Percentiles rank a stretch among this genome's conserved stretches.
Evolutionary conservation across 2,113 vertebrate species (phyloP).

Genomic region (Prietella phreatophila): DNA sequence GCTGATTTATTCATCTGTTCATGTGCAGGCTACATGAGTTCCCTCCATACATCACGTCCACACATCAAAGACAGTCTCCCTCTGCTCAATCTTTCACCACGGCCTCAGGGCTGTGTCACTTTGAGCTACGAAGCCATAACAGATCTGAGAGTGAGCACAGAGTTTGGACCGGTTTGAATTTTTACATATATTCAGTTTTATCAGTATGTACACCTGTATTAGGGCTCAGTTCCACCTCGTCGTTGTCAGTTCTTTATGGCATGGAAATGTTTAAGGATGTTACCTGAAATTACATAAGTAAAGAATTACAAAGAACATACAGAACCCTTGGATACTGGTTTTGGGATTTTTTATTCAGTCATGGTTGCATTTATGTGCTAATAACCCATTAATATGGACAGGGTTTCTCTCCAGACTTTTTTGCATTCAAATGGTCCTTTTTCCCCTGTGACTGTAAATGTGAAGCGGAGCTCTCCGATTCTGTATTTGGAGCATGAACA

Average conservation of each 20-base stretch:
- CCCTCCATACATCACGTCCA: neutral
- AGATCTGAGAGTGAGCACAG: neutral
- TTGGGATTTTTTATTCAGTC: constrained; percentile 8
- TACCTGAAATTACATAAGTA: neutral
- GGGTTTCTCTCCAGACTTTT: neutral
- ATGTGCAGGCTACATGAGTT: neutral
- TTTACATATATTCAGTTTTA: neutral
- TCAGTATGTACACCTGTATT: constrained; percentile 1
- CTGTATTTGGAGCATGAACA: constrained; percentile 6
- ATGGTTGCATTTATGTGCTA: constrained; percentile 34
- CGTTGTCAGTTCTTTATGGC: neutral
- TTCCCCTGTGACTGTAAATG: neutral
- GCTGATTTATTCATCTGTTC: constrained; percentile 3
- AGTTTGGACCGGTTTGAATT: neutral
- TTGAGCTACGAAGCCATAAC: neutral
- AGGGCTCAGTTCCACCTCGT: neutral
- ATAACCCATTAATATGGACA: constrained; percentile 19
- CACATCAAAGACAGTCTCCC: neutral
- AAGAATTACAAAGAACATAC: neutral
- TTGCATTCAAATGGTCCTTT: constrained; percentile 19
- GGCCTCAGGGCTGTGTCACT: neutral
- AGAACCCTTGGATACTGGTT: neutral
- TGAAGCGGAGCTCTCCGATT: constrained; percentile 25
- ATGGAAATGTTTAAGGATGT: neutral
- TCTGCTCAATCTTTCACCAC: neutral